These are phyloP conservation scores for Uloborus diversus DNA, from an alignment of 1,140 invertebrate genomes.

Conservation along the genomic window DNA sequence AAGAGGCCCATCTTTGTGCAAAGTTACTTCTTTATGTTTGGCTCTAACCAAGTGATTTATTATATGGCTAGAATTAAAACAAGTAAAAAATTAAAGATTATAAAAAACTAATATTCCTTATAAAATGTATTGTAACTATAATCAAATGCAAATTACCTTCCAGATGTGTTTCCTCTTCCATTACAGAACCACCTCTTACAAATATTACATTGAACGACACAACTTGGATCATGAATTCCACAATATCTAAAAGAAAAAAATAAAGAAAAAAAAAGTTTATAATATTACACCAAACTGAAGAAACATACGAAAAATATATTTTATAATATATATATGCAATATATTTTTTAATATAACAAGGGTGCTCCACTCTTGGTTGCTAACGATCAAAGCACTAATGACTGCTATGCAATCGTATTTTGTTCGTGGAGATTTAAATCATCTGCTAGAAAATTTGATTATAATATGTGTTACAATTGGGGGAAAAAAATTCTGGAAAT, in stretches of 20 bases:
- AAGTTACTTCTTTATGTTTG: conserved; percentile 98
- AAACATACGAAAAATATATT: not conserved
- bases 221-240: conserved; percentile 97
- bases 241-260: conserved; percentile 74
- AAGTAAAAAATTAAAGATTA: not conserved
- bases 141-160: conserved; percentile 67
- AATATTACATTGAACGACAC: conserved; percentile 97
- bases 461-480: too few species aligned
- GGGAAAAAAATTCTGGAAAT: too few species aligned
- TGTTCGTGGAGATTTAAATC: too few species aligned
- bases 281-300: not conserved
- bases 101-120: not conserved
- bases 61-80: conserved; percentile 81
- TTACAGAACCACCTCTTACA: conserved; percentile 99
- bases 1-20: conserved; percentile 96
- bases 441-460: too few species aligned
- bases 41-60: conserved; percentile 98
- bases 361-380: too few species aligned
- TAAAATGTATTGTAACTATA: not conserved
- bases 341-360: too few species aligned
- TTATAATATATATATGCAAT: too few species aligned
- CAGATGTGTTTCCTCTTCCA: conserved; percentile 96
- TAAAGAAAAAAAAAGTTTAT: not conserved
- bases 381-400: too few species aligned
- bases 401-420: too few species aligned